phyloP scores from a whole-genome alignment of 1,140 invertebrate genomes.

The Riptortus pedestris region DNA sequence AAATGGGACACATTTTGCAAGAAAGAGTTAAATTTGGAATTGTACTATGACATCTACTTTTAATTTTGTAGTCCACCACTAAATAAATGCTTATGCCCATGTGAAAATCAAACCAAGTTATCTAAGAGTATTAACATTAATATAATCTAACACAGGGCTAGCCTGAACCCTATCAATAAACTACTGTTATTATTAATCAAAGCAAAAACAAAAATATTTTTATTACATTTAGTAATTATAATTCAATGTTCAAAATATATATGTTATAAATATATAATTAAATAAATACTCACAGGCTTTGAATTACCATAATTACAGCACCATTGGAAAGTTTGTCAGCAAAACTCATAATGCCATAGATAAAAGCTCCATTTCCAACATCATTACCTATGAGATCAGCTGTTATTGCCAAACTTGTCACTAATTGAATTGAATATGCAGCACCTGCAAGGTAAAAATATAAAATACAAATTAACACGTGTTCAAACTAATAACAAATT shows the following conservation, averaged over 20 bases:
- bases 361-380: conserved; percentile 79
- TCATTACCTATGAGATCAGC: conserved; percentile 81
- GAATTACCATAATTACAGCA: conserved; percentile 40
- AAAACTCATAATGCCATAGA: conserved; percentile 95
- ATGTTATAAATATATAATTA: not conserved
- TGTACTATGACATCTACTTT: too few relatives aligned
- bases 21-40: too few relatives aligned
- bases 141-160: not conserved
- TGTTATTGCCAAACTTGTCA: conserved; percentile 80
- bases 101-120: not conserved
- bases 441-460: conserved; percentile 54
- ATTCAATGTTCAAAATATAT: not conserved
- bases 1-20: too few relatives aligned
- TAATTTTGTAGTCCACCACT: too few relatives aligned
- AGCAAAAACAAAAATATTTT: not conserved
- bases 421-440: conserved; percentile 72
- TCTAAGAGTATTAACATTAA: not conserved
- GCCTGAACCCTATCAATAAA: too few relatives aligned
- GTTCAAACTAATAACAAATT: too few relatives aligned
- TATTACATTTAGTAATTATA: not conserved
- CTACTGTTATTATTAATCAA: too few relatives aligned
- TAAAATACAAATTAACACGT: too few relatives aligned
- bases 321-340: conserved; percentile 86
- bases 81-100: too few relatives aligned
- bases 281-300: conserved; percentile 16